Evolutionary conservation across 1,140 invertebrate species (phyloP).

Genomic region (Phymastichus coffea): DNA sequence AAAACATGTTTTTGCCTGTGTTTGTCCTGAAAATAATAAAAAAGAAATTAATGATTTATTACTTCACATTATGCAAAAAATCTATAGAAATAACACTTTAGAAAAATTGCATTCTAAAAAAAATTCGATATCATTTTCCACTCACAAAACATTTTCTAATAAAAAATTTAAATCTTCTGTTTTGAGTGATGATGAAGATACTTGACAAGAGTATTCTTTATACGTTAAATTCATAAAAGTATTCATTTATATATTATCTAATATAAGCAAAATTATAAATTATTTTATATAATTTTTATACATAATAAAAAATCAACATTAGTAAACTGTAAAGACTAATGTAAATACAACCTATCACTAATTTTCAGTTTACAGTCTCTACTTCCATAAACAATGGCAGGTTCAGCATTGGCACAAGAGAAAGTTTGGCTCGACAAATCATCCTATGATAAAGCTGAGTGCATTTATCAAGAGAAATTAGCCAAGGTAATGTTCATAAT

Average conservation of each 20-base stretch:
- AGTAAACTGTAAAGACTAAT: too few relatives aligned
- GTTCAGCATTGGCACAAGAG: conserved; percentile 49
- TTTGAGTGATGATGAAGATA: conserved; percentile 36
- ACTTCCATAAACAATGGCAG: too few relatives aligned
- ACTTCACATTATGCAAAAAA: conserved; percentile 29
- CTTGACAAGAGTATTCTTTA: neutral
- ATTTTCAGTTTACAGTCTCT: conserved; percentile 9
- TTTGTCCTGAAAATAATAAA: conserved; percentile 39
- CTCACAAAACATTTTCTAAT: conserved; percentile 20
- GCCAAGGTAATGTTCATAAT: conserved; percentile 49
- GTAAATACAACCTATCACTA: too few relatives aligned
- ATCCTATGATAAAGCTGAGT: conserved; percentile 58
- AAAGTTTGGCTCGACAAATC: conserved; percentile 59
- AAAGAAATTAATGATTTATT: conserved; percentile 30
- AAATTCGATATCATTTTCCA: conserved; percentile 21
- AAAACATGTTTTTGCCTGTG: conserved; percentile 57
- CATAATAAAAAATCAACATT: too few relatives aligned
- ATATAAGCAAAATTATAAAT: neutral
- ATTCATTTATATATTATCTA: neutral
- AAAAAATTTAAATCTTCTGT: conserved; percentile 31
- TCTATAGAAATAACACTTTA: neutral
- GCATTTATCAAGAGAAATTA: conserved; percentile 50
- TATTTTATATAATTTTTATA: too few relatives aligned
- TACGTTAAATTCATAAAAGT: neutral
- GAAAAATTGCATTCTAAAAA: conserved; percentile 12